Base-by-base conservation (phyloP, 2,888 invertebrate species). In the Sarcophaga caerulescens region DNA sequence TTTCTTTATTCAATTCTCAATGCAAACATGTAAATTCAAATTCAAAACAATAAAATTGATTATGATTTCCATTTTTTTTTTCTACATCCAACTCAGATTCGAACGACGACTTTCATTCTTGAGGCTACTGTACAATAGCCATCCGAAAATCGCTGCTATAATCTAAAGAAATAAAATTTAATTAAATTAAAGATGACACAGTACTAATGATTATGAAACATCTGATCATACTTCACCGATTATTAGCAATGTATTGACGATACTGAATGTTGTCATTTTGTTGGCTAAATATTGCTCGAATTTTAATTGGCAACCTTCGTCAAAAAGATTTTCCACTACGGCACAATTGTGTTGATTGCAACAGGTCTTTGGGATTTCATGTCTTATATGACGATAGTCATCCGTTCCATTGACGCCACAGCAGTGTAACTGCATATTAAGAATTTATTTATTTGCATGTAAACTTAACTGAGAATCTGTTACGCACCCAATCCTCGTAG, bases 21-120 rank as follows among this genome's bases (percentile, higher is more conserved):
- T 35, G 35, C 10, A 10, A 35, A 35, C 1, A 35, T 35, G 35
- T 35, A 10, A 35, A 35, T 8, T 35, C 6, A 35, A 35, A 35
- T 35, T 10, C 3, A 52, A 12, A 52, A 17, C 17, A 52, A 52
- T 1, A 17, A 52, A 52, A 14, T 14, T 17, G 12, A 4, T 52
- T 52, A 4, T 52, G 17, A 52, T 52, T 17, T 52, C 12, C 4
- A n/a, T n/a, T n/a, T n/a, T 8, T 52, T 17, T 4, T 17, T 35
- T 35, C 87, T 85, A 91, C 90, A 91, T 91, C 92, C 92, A 92
- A 57, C 88, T 90, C n/a, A 89, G 88, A 88, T 91, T 90, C 19
- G 89, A 88, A 10, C 92, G 91, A 4, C 92, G 90, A 57, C 86
- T 89, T 65, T 90, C 89, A 45, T 92, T 92, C 86, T 90, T 91